Conservation (phyloP, 2,888 invertebrate species). For the Gryllus longicercus region DNA sequence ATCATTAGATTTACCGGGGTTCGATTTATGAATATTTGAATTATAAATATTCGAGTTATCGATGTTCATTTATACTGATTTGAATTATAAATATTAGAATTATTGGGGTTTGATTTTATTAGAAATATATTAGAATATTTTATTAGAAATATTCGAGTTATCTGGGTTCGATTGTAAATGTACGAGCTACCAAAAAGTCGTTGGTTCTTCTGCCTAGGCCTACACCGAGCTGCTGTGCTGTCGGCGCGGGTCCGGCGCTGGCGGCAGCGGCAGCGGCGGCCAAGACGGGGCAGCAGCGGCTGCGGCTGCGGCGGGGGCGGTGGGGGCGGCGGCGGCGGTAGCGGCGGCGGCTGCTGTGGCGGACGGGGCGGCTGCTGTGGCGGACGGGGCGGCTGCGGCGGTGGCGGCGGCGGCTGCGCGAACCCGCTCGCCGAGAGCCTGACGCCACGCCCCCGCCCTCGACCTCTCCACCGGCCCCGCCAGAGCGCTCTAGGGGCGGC, state of each 20-base stretch:
- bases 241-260: background rate
- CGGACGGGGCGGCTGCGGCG: background rate
- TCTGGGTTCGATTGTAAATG: no score
- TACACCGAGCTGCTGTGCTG: background rate
- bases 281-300: no score
- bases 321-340: background rate
- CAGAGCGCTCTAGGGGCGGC: background rate
- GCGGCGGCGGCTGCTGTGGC: background rate
- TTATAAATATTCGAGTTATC: no score
- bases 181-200: no score
- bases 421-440: background rate
- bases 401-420: background rate
- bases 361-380: background rate
- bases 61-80: no score
- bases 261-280: background rate
- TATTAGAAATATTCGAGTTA: no score
- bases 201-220: background rate
- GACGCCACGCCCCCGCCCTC: background rate
- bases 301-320: background rate
- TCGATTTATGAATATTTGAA: no score
- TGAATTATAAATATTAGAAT: no score
- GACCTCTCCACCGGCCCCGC: background rate
- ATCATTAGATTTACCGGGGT: rapidly evolving
- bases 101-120: no score
- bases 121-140: no score